Base-by-base conservation (phyloP, 2,113 vertebrate species). In the Bos javanicus region DNA sequence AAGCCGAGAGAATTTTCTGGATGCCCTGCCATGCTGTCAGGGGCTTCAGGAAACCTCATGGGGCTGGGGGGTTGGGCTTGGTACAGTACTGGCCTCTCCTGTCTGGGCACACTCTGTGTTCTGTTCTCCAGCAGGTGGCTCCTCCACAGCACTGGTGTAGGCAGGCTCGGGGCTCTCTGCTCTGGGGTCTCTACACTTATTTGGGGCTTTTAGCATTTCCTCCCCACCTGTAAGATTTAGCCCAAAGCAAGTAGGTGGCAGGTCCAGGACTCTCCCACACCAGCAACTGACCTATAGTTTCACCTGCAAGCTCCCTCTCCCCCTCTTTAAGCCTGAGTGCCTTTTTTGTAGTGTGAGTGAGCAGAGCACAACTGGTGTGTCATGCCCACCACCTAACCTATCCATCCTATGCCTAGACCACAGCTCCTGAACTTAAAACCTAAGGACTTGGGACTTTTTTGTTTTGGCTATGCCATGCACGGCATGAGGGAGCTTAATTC, bases 31-130 rank as follows among this genome's bases (percentile, higher is more conserved):
- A 2, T 23, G 11, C 5, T 12, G 26, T 83, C 36, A 30, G 0
- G 83, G 46, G 52, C 33, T 62, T 23, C 57, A 16, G 50, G 28
- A 74, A 78, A 80, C 59, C 21, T 11, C 12, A 5, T 12, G 11
- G n/a, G 11, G 33, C n/a, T 8, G 3, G 26, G 30, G 39, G 17
- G 48, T 21, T 33, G 80, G 30, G 5, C 30, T 7, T 33, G 48
- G 30, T 13, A 28, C 57, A 59, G 19, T 28, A 28, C 25, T n/a
- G 15, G 36, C 52, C 3, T 43, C 36, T 62, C 80, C 1, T 9
- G 6, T 74, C 52, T n/a, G 3, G 76, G n/a, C 46, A 13, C 5
- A 16, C n/a, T 4, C 1, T 17, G 81, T 1, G 0, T 13, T 23
- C 64, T 78, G 30, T 48, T 50, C 59, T 89, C 50, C 3, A 46